Evolutionary conservation across 2,888 invertebrate genomes (phyloP).

Genomic region (Tenodera sinensis): DNA sequence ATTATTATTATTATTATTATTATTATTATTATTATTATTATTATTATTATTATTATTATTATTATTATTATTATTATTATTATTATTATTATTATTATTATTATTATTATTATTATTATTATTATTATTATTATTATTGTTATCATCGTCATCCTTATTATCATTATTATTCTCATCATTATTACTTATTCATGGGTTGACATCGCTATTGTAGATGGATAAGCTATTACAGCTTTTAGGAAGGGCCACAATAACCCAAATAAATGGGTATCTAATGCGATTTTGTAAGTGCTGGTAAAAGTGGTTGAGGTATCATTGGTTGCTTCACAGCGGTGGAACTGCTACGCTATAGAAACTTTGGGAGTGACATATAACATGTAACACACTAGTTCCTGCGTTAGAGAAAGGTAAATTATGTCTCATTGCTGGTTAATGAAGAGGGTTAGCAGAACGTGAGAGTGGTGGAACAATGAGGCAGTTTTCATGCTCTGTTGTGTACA

Average conservation of each 20-base stretch:
- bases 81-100: neutral
- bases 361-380: neutral
- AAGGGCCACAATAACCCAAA: no score
- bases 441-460: neutral
- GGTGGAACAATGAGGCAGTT: neutral
- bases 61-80: neutral
- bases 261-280: no score
- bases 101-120: neutral
- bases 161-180: no score
- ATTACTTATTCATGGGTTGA: no score
- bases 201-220: no score
- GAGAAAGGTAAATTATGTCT: neutral
- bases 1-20: no score
- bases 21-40: no score
- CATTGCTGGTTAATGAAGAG: neutral
- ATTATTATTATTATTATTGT: no score
- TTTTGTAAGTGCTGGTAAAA: neutral
- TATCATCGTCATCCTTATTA: no score
- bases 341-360: neutral
- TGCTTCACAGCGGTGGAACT: neutral
- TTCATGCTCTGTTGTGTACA: neutral
- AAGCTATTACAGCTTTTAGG: no score
- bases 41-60: neutral
- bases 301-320: neutral
- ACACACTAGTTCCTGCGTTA: no score